Conservation (phyloP, 2,797 vertebrate species). For the Thalassophryne amazonica region DNA sequence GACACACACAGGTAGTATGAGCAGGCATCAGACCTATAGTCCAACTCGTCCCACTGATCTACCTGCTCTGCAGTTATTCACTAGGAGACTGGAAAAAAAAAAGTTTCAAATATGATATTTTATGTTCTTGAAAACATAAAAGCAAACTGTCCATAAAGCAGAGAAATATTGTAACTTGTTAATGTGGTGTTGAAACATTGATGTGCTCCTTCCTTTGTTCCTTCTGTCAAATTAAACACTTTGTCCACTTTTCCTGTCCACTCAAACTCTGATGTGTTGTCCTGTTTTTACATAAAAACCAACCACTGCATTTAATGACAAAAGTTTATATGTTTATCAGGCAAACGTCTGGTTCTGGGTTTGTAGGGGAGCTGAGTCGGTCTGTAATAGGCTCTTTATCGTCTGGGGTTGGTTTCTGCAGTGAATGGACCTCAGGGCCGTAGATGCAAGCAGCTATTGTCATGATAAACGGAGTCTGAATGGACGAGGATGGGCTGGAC, state of each 20-base stretch:
- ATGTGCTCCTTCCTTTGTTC: conserved; percentile 40
- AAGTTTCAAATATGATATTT: too few species aligned
- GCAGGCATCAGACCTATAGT: too few species aligned
- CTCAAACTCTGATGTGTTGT: conserved; percentile 27
- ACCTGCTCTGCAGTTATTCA: too few species aligned
- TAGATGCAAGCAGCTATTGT: conserved; percentile 66
- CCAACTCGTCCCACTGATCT: too few species aligned
- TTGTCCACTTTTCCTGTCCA: conserved; percentile 54
- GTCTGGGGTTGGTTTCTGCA: conserved; percentile 31
- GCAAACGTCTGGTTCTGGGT: conserved; percentile 49
- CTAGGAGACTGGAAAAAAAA: too few species aligned
- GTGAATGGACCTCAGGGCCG: conserved; percentile 51
- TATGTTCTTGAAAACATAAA: not conserved
- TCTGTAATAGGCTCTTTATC: conserved; percentile 60
- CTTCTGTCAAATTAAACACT: conserved; percentile 42
- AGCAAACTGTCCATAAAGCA: not conserved
- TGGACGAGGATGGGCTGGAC: conserved; percentile 67
- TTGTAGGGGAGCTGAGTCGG: conserved; percentile 43
- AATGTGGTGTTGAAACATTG: conserved; percentile 39
- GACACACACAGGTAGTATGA: too few species aligned
- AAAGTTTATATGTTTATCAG: conserved; percentile 21
- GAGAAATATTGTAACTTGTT: too few species aligned
- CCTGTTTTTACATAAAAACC: conserved; percentile 48
- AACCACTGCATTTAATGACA: conserved; percentile 31
- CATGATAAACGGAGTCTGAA: conserved; percentile 67